phyloP scores from a whole-genome alignment of 92 coral and sea anemone genomes.

The Porites evermanni region DNA sequence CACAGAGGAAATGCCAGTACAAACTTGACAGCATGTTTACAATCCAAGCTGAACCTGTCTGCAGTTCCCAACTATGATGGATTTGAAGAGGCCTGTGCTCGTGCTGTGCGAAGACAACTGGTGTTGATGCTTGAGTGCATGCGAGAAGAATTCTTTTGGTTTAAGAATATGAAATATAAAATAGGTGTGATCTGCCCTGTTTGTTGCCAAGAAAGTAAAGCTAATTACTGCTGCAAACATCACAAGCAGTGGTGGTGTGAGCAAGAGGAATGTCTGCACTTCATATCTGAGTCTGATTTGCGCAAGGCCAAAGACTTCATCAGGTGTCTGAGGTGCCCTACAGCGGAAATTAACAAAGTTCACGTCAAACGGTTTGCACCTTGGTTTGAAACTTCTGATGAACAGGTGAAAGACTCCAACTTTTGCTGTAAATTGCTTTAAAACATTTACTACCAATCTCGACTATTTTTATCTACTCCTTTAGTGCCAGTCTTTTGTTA shows the following conservation, averaged over 20 bases:
- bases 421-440: too few species aligned
- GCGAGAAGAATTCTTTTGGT: constrained; percentile 39
- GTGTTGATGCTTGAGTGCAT: neutral
- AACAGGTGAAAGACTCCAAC: neutral
- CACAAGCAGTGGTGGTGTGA: constrained; percentile 12
- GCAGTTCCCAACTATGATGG: neutral
- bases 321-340: constrained; percentile 10
- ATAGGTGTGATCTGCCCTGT: constrained; percentile 27
- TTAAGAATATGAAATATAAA: constrained; percentile 15
- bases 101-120: neutral
- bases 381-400: constrained; percentile 25
- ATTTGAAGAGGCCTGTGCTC: neutral
- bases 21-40: neutral
- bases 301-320: neutral
- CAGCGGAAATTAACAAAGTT: constrained; percentile 18
- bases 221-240: constrained; percentile 10
- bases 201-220: constrained; percentile 36
- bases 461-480: too few species aligned
- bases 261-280: constrained; percentile 22
- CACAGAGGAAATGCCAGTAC: neutral
- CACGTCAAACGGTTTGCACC: constrained; percentile 26
- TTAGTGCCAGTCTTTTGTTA: too few species aligned
- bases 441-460: too few species aligned
- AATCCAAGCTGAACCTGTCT: neutral
- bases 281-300: constrained; percentile 33